Base-by-base conservation (phyloP, 2,888 invertebrate species). In the Meliscaeva auricollis region DNA sequence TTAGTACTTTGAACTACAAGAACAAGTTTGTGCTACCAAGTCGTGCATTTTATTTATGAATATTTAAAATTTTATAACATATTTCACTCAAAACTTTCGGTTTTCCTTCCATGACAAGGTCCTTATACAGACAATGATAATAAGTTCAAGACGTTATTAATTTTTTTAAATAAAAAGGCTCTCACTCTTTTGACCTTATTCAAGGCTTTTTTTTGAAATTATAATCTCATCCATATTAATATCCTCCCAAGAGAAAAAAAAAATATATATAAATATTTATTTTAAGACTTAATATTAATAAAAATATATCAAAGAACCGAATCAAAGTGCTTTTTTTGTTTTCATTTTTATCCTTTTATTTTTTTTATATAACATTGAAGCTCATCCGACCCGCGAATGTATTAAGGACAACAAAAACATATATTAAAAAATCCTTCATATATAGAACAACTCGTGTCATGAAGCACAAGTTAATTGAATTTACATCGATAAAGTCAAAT, bases 141-240 rank as follows among this genome's bases (percentile, higher is more conserved):
- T 26, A 26, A 26, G 26, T 4, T 26, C 4, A 26, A 26, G 26
- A 26, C 4, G 26, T 26, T 26, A 4, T 26, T 26, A n/a, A n/a
- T n/a, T n/a, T n/a, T n/a, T n/a, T 2, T 26, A 26, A 26, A 2
- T 26, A 26, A 26, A n/a, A n/a, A n/a, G n/a, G n/a, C 26, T 26
- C 2, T 9, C 35, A n/a, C 35, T 9, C 35, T 9, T 38, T 9
- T 5, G 8, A 9, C 35, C 35, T 5, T 38, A 11, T 11, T 7
- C 35, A 8, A 38, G 22, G 26, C 3, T 13, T 5, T 8, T 4
- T 52, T 52, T 52, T 26, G 2, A 26, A 52, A 26, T 52, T 26
- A 26, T 26, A 52, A 52, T 13, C 50, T 52, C 50, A 52, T 52
- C 26, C 26, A 52, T 52, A 52, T 52, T 52, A 52, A 52, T 26